These are phyloP conservation scores for Spilarctia lutea DNA, from an alignment of 2,888 invertebrate genomes.

Conservation along the genomic window DNA sequence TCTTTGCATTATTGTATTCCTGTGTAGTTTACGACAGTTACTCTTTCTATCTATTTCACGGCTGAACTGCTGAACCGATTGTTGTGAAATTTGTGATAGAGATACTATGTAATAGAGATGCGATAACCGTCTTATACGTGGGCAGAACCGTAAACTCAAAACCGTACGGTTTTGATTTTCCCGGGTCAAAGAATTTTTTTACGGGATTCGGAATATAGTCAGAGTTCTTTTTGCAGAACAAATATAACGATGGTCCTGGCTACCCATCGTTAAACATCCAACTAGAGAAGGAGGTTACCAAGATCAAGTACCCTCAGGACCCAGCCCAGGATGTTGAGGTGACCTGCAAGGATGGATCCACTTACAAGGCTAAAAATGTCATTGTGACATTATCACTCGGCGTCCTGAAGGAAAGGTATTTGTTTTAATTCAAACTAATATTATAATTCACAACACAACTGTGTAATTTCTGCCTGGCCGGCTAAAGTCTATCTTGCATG, in stretches of 20 bases:
- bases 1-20: too few relatives aligned
- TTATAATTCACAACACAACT: too few relatives aligned
- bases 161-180: too few relatives aligned
- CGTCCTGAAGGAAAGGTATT: conserved; percentile 87
- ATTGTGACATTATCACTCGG: conserved; percentile 90
- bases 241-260: conserved; percentile 70
- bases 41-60: too few relatives aligned
- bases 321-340: conserved; percentile 67
- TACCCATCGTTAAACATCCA: conserved; percentile 63
- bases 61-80: too few relatives aligned
- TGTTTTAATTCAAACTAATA: too few relatives aligned
- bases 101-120: too few relatives aligned
- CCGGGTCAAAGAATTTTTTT: background rate
- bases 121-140: too few relatives aligned
- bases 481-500: too few relatives aligned
- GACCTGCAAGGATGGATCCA: conserved; percentile 81
- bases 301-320: conserved; percentile 63
- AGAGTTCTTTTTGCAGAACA: conserved; percentile 62
- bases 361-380: conserved; percentile 87
- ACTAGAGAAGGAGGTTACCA: conserved; percentile 66
- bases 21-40: too few relatives aligned
- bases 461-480: too few relatives aligned
- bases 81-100: too few relatives aligned
- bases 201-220: background rate
- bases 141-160: background rate